These are phyloP conservation scores for Alcis repandata DNA, from an alignment of 2,888 invertebrate species.

Conservation along the genomic window DNA sequence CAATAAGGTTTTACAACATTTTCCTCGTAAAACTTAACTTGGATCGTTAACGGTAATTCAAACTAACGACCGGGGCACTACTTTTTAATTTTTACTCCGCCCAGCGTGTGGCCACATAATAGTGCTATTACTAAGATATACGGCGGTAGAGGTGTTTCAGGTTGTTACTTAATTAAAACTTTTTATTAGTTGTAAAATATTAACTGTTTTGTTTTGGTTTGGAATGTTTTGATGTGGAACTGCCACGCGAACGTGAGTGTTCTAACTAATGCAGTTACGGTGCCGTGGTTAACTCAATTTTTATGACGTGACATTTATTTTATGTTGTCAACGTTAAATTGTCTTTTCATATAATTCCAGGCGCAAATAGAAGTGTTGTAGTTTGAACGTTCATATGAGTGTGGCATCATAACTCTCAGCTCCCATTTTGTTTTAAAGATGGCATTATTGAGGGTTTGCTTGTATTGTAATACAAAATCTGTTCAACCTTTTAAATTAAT, in stretches of 20 bases:
- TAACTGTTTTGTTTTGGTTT: slow-evolving; percentile 7
- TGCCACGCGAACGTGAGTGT: background rate
- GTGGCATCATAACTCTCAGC: no score
- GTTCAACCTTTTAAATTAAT: no score
- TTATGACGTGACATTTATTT: no score
- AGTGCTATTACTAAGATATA: slow-evolving; percentile 18
- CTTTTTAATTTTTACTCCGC: slow-evolving; percentile 22
- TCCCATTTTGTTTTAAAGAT: no score
- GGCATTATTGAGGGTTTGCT: no score
- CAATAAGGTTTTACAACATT: slow-evolving; percentile 14
- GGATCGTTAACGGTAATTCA: slow-evolving; percentile 16
- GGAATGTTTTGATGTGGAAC: slow-evolving; percentile 6
- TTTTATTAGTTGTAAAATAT: slow-evolving; percentile 17
- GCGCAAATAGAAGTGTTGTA: no score
- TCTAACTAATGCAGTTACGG: background rate
- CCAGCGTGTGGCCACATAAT: slow-evolving; percentile 19
- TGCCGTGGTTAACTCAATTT: background rate
- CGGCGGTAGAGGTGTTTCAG: slow-evolving; percentile 1
- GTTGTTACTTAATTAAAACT: slow-evolving; percentile 22
- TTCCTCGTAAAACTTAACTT: slow-evolving; percentile 18
- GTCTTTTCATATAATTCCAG: no score
- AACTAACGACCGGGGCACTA: slow-evolving; percentile 5
- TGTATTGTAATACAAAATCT: no score
- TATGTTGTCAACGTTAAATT: no score
- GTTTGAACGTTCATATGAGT: no score